Evolutionary conservation across 2,797 vertebrate genomes (phyloP).

Genomic region (Geotrypetes seraphini): DNA sequence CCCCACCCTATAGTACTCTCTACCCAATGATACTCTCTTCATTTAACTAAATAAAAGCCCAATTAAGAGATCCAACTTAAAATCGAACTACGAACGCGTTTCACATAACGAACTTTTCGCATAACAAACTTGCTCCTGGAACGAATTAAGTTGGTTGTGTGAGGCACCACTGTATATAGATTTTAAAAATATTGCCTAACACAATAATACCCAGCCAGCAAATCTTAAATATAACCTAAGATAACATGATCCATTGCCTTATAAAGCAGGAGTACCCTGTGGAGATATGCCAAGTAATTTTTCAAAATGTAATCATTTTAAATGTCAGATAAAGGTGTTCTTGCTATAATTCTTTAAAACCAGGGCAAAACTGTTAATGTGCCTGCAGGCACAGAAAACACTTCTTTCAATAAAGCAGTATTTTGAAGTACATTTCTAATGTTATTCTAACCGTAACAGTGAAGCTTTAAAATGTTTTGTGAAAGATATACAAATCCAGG

Average conservation of each 20-base stretch:
- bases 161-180: too few relatives aligned
- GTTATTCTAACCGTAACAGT: conserved; percentile 11
- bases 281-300: conserved; percentile 63
- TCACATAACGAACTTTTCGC: too few relatives aligned
- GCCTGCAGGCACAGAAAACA: conserved; percentile 32
- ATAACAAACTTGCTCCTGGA: too few relatives aligned
- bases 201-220: conserved; percentile 52
- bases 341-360: conserved; percentile 75
- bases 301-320: conserved; percentile 79
- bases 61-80: too few relatives aligned
- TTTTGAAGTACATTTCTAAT: conserved; percentile 38
- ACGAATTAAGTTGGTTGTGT: too few relatives aligned
- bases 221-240: conserved; percentile 62
- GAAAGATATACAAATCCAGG: conserved; percentile 29
- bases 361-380: conserved; percentile 15
- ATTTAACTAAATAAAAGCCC: too few relatives aligned
- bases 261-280: conserved; percentile 54
- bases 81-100: too few relatives aligned
- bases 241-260: conserved; percentile 63
- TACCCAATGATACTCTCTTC: too few relatives aligned
- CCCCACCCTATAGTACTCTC: too few relatives aligned
- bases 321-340: conserved; percentile 71
- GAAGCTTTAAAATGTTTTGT: conserved; percentile 7
- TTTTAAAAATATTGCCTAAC: conserved; percentile 52
- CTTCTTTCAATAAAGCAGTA: conserved; percentile 22